Evolutionary conservation across 1,140 invertebrate genomes (phyloP), one percentile per base, ranked within the genome.

Genomic region (Cotesia typhae): DNA sequence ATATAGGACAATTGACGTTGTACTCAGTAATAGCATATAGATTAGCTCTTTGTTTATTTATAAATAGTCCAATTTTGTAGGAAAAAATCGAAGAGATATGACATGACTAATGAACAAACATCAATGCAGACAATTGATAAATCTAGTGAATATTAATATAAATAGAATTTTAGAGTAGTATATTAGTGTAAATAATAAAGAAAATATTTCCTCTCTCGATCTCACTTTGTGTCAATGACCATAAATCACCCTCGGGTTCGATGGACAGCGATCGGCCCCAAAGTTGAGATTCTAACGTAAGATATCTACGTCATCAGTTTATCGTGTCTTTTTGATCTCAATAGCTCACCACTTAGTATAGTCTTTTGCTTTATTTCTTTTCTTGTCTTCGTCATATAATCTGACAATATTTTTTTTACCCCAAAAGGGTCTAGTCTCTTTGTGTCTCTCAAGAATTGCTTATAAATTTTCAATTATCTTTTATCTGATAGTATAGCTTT

Each of bases 191-290:
- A 28, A 51, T 38, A 20, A 10, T 73, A 38, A 14, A 47, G 10
- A 47, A 47, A 20, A 3, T 68, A 37, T 38, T 71, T 20, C 53
- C 51, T 55, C 52, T 28, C 14, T 55, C n/a, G 57, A 73, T 51
- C 67, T 41, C 61, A 70, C 78, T 78, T 78, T 79, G 81, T 80
- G 81, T 81, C 76, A 83, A 82, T 83, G 78, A 83, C 78, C 80
- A 85, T 85, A 83, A 84, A 85, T 85, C 83, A 84, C 77, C 75
- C 67, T 64, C 74, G 28, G 28, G 70, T 81, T 81, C 80, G 76
- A 80, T 77, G 80, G 78, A 80, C 77, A 64, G 53, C 67, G 77
- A 75, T 78, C 28, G 68, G 52, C 59, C 52, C 67, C 60, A 71
- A 77, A 80, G 28, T 28, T 28, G 28, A 28, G 83, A 85, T 84